phyloP scores from a whole-genome alignment of 2,888 invertebrate species.

The Eurytoma adleriae region DNA sequence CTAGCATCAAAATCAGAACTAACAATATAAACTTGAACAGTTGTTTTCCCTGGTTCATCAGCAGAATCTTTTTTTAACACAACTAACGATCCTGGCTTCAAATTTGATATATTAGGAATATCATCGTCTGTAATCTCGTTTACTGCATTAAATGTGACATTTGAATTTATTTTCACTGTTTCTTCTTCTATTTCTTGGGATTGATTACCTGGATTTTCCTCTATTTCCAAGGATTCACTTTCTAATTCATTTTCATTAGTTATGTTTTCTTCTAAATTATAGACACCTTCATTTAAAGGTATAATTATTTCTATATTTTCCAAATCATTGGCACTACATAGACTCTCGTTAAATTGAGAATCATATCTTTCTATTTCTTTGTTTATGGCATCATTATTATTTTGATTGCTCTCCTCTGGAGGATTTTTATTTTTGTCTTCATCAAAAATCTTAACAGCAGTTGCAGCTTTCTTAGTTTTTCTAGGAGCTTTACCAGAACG shows the following conservation, averaged over 20 bases:
- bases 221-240: background rate
- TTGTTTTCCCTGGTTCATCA: constrained; percentile 73
- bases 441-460: constrained; percentile 58
- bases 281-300: constrained; percentile 1
- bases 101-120: constrained; percentile 66
- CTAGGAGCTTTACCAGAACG: constrained; percentile 75
- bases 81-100: constrained; percentile 78
- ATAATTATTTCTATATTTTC: constrained; percentile 17
- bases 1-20: constrained; percentile 68
- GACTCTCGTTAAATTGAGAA: background rate
- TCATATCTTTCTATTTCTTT: constrained; percentile 14
- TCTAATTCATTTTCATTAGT: too few relatives aligned
- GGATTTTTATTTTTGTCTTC: constrained; percentile 56
- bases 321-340: background rate
- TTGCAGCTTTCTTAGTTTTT: constrained; percentile 69
- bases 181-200: constrained; percentile 39
- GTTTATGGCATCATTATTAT: constrained; percentile 31
- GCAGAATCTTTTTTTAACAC: constrained; percentile 76
- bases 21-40: constrained; percentile 78
- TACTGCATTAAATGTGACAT: constrained; percentile 24
- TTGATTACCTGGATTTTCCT: constrained; percentile 27
- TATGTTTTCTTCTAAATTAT: constrained; percentile 28
- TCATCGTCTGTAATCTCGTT: constrained; percentile 62
- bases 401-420: background rate
- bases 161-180: constrained; percentile 19